These are phyloP conservation scores for Eclectus roratus DNA, from an alignment of 2,113 vertebrate genomes.

Conservation along the genomic window DNA sequence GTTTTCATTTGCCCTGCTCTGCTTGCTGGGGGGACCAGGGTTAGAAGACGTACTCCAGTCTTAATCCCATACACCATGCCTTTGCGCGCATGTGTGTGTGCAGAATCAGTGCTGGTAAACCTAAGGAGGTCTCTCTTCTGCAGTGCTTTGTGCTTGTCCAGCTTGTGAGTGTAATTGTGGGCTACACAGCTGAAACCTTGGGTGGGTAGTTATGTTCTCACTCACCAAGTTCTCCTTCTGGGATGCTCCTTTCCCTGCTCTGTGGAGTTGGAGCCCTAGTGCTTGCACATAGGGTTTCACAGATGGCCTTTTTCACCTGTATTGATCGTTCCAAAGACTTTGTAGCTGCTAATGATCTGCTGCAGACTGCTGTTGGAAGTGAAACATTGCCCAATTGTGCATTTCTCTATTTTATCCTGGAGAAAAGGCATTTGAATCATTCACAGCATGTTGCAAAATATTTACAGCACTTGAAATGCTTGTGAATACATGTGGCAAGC, in stretches of 20 bases:
- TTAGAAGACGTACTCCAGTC: not conserved
- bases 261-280: not conserved
- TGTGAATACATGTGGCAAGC: not conserved
- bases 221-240: accelerated
- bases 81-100: not conserved
- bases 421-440: constrained; percentile 24
- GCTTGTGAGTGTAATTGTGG: not conserved
- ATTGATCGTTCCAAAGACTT: not conserved
- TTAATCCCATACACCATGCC: too few relatives aligned
- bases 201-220: accelerated
- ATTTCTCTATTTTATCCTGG: constrained; percentile 14
- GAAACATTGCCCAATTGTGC: not conserved
- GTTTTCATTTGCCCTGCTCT: not conserved
- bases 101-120: not conserved
- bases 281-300: not conserved
- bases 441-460: constrained; percentile 1
- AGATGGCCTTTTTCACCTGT: not conserved
- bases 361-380: not conserved
- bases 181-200: accelerated
- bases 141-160: not conserved
- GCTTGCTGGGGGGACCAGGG: not conserved
- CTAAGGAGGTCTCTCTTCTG: not conserved
- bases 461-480: constrained; percentile 17
- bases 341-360: not conserved
- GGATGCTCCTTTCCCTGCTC: not conserved